phyloP scores from a whole-genome alignment of 1,140 invertebrate genomes.

The Holotrichia oblita region DNA sequence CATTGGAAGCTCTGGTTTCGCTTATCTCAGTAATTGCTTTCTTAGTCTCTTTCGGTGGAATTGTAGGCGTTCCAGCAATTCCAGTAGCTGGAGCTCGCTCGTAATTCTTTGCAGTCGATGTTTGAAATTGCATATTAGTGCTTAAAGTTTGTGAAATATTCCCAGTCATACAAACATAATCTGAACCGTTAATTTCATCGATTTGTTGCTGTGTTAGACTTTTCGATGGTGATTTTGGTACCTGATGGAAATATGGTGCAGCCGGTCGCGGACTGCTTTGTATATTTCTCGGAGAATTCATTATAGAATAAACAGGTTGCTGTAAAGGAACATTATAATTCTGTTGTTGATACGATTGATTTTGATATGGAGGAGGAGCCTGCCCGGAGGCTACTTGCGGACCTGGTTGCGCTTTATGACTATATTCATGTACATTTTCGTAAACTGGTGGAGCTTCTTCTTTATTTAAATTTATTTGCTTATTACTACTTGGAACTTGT shows the following conservation, averaged over 20 bases:
- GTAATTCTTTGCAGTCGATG: constrained; percentile 58
- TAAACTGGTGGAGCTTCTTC: constrained; percentile 72
- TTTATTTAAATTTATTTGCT: constrained; percentile 51
- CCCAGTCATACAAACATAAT: constrained; percentile 77
- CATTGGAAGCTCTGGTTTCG: constrained; percentile 53
- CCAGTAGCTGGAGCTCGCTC: constrained; percentile 57
- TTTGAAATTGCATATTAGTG: constrained; percentile 58
- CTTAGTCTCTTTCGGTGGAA: constrained; percentile 51
- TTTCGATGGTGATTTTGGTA: constrained; percentile 48
- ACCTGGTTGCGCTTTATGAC: constrained; percentile 54
- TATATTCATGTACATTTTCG: constrained; percentile 75
- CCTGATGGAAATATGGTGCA: constrained; percentile 45
- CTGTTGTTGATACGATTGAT: constrained; percentile 56
- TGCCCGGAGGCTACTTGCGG: constrained; percentile 53
- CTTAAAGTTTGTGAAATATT: constrained; percentile 61
- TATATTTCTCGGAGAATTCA: constrained; percentile 49
- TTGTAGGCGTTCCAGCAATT: constrained; percentile 57
- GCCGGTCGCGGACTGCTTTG: constrained; percentile 41
- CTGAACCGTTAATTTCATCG: constrained; percentile 73
- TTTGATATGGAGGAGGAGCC: constrained; percentile 52
- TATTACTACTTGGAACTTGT: constrained; percentile 70
- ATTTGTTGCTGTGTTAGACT: constrained; percentile 55
- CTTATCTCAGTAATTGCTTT: constrained; percentile 43
- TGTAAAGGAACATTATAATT: constrained; percentile 47
- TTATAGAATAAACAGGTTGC: constrained; percentile 54